A percentile compares a stretch with the other conserved stretches of the same genome.
Conservation (phyloP, 2,888 invertebrate species). For the Scaptomyza flava region DNA sequence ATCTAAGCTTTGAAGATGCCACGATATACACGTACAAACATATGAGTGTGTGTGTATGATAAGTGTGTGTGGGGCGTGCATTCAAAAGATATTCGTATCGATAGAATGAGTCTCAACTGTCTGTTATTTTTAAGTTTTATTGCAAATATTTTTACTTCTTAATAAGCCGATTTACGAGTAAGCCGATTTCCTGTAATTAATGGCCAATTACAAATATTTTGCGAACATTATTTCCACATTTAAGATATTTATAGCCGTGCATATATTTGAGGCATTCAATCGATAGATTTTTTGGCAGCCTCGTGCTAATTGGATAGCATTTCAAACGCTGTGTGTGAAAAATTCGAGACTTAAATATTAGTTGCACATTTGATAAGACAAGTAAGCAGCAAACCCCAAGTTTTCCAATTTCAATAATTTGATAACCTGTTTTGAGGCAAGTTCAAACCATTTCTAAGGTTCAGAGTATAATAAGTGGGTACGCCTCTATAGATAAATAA, state of each 20-base stretch:
- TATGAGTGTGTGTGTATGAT: background rate
- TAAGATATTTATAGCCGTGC: background rate
- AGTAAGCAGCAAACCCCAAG: too few relatives aligned
- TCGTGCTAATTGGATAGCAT: conserved; percentile 44
- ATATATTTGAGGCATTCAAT: conserved; percentile 1
- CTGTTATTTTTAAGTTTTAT: conserved; percentile 22
- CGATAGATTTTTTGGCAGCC: conserved; percentile 32
- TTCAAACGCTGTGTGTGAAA: conserved; percentile 3
- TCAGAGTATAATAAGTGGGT: too few relatives aligned
- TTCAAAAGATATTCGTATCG: conserved; percentile 28
- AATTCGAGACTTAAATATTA: background rate
- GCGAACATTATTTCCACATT: background rate
- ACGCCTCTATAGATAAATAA: too few relatives aligned
- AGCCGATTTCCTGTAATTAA: conserved; percentile 63
- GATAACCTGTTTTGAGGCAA: too few relatives aligned
- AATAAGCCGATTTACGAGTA: conserved; percentile 53
- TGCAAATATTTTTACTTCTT: conserved; percentile 35
- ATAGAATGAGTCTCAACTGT: conserved; percentile 22
- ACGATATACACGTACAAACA: conserved; percentile 22
- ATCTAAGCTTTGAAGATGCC: conserved; percentile 48
- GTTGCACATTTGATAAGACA: background rate
- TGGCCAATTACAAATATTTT: conserved; percentile 39
- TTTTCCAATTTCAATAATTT: too few relatives aligned
- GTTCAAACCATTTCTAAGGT: too few relatives aligned
- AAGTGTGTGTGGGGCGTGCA: conserved; percentile 20